phyloP scores from a whole-genome alignment of 2,888 invertebrate species.

The Cosmia pyralina region DNA sequence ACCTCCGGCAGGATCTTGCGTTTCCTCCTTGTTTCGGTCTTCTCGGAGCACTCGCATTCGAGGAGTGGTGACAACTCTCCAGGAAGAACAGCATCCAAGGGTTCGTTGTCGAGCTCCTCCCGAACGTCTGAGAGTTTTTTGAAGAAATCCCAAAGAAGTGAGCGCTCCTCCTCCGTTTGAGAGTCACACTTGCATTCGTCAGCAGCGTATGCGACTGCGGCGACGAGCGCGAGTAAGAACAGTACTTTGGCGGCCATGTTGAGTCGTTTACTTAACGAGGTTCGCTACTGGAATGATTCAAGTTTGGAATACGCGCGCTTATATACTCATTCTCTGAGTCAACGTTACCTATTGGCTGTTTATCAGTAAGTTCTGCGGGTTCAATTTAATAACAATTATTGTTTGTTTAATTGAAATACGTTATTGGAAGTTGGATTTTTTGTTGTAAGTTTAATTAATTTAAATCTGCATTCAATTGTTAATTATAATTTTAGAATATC shows the following conservation, averaged over 20 bases:
- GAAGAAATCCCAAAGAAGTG: conserved; percentile 54
- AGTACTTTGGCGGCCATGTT: conserved; percentile 67
- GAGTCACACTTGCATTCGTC: conserved; percentile 58
- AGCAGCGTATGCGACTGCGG: conserved; percentile 29
- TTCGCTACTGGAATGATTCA: conserved; percentile 57
- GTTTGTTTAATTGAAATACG: conserved; percentile 43
- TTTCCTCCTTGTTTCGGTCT: conserved; percentile 61
- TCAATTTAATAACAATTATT: conserved; percentile 47
- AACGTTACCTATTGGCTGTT: conserved; percentile 3
- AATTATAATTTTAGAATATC: not conserved
- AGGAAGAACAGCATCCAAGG: conserved; percentile 59
- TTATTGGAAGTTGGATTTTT: not conserved
- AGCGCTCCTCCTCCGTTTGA: conserved; percentile 21
- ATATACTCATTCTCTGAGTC: conserved; percentile 52
- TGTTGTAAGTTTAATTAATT: conserved; percentile 4
- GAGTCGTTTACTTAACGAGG: conserved; percentile 30
- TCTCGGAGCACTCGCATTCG: conserved; percentile 65
- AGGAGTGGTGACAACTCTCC: conserved; percentile 65
- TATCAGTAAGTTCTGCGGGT: conserved; percentile 20
- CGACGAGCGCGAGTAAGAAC: conserved; percentile 48
- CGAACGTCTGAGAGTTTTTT: conserved; percentile 50
- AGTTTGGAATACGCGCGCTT: conserved; percentile 14
- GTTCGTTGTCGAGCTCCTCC: conserved; percentile 18
- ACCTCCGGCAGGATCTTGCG: conserved; percentile 56
- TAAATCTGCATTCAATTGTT: not conserved